phyloP scores from a whole-genome alignment of 2,113 vertebrate species.

The Micromys minutus region DNA sequence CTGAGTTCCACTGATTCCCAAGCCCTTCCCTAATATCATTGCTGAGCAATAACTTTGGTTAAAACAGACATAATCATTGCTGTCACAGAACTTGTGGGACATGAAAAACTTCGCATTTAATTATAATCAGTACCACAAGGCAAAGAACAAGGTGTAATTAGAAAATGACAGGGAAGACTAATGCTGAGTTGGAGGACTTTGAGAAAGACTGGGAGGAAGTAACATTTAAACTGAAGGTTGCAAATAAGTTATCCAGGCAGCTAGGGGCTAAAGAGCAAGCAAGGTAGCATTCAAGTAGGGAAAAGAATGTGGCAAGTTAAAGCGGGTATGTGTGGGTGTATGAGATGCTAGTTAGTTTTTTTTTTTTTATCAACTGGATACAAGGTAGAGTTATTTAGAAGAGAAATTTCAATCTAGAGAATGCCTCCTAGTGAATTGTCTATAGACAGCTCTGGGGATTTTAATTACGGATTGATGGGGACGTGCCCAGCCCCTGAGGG shows the following conservation, averaged over 20 bases:
- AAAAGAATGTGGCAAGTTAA: neutral
- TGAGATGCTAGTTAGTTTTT: neutral
- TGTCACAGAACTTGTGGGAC: neutral
- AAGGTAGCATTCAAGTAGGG: neutral
- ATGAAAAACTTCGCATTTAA: slow-evolving; percentile 13
- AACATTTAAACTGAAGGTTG: neutral
- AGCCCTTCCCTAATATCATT: neutral
- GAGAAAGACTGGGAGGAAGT: neutral
- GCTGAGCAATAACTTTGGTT: neutral
- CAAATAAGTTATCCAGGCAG: neutral
- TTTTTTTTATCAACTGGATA: neutral
- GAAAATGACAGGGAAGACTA: slow-evolving; percentile 20
- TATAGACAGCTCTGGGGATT: neutral
- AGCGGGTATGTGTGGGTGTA: neutral
- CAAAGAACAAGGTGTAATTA: slow-evolving; percentile 26
- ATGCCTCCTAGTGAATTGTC: neutral
- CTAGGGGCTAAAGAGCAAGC: neutral
- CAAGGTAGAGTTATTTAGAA: neutral
- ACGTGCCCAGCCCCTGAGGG: neutral
- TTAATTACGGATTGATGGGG: neutral
- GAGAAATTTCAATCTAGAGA: neutral
- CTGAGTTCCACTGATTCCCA: neutral
- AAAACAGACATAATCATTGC: neutral
- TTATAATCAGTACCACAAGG: slow-evolving; percentile 7
- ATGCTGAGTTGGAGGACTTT: neutral